phyloP scores from a whole-genome alignment of 2,797 vertebrate species.

The Pseudopleuronectes americanus region DNA sequence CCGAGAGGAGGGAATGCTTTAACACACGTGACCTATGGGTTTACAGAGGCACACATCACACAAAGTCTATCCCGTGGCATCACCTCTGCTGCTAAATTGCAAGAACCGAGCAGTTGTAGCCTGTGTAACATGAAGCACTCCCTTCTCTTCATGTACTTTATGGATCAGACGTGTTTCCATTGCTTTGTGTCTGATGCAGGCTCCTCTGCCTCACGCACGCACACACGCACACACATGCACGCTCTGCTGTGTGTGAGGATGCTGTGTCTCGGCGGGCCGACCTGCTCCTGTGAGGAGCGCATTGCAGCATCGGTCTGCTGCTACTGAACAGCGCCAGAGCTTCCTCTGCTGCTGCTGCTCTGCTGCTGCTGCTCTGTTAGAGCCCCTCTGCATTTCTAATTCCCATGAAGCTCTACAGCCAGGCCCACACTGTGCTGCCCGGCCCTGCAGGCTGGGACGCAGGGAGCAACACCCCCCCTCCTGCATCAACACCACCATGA shows the following conservation, averaged over 20 bases:
- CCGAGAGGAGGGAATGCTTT: slow-evolving; percentile 1
- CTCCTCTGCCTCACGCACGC: too few species aligned
- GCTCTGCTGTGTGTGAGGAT: slow-evolving; percentile 40
- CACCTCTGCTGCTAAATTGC: too few species aligned
- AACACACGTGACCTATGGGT: slow-evolving; percentile 14
- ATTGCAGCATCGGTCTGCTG: slow-evolving; percentile 78
- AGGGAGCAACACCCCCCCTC: slow-evolving; percentile 13
- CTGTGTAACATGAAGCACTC: too few species aligned
- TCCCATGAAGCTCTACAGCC: slow-evolving; percentile 17
- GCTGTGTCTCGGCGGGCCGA: slow-evolving; percentile 56
- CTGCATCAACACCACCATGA: slow-evolving; percentile 9
- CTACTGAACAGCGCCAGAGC: slow-evolving; percentile 65
- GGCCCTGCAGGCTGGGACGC: slow-evolving; percentile 21
- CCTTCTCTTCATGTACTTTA: not conserved
- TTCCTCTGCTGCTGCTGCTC: slow-evolving; percentile 47
- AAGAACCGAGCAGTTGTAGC: too few species aligned
- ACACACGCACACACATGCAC: not conserved
- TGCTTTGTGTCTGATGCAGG: slow-evolving; percentile 10
- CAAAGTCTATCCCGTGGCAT: too few species aligned
- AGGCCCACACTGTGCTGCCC: slow-evolving; percentile 13
- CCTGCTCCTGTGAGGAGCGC: slow-evolving; percentile 75
- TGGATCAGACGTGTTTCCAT: slow-evolving; percentile 4
- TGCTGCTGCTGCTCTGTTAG: slow-evolving; percentile 32
- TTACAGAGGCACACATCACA: too few species aligned
- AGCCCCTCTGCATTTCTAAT: slow-evolving; percentile 56